Evolutionary conservation across 2,113 vertebrate genomes (phyloP).

Genomic region (Melozone crissalis): DNA sequence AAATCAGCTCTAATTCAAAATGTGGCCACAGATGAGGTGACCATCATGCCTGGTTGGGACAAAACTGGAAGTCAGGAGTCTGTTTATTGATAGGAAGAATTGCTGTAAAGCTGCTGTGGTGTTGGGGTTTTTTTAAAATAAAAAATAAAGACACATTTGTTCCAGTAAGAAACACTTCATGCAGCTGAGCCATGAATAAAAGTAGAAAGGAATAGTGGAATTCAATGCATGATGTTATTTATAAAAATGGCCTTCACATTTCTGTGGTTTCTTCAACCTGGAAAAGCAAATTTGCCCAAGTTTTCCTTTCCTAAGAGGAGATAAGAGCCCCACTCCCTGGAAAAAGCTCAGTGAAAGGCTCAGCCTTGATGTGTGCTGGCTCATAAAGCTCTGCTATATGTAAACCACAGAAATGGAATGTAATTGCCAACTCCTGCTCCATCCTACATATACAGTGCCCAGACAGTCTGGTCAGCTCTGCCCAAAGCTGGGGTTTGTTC

Average conservation of each 20-base stretch:
- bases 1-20: background rate
- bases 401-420: slow-evolving; percentile 33
- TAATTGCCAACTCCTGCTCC: slow-evolving; percentile 43
- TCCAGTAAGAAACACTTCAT: slow-evolving; percentile 13
- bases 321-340: slow-evolving; percentile 57
- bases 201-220: slow-evolving; percentile 10
- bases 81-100: slow-evolving; percentile 37
- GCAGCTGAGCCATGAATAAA: background rate
- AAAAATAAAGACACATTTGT: slow-evolving; percentile 52
- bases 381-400: slow-evolving; percentile 12
- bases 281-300: slow-evolving; percentile 66
- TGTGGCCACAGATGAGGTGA: background rate
- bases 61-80: background rate
- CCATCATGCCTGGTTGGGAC: background rate
- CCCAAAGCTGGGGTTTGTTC: slow-evolving; percentile 12
- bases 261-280: slow-evolving; percentile 63
- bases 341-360: slow-evolving; percentile 29
- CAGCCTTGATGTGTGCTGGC: slow-evolving; percentile 36
- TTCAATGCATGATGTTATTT: slow-evolving; percentile 37
- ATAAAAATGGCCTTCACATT: slow-evolving; percentile 54
- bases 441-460: slow-evolving; percentile 36
- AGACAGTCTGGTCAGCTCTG: slow-evolving; percentile 34
- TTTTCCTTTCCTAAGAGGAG: slow-evolving; percentile 68
- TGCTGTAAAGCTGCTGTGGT: background rate
- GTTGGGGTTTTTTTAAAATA: background rate